Base-by-base conservation (phyloP, 2,888 invertebrate species). In the Digitonthophagus gazella region DNA sequence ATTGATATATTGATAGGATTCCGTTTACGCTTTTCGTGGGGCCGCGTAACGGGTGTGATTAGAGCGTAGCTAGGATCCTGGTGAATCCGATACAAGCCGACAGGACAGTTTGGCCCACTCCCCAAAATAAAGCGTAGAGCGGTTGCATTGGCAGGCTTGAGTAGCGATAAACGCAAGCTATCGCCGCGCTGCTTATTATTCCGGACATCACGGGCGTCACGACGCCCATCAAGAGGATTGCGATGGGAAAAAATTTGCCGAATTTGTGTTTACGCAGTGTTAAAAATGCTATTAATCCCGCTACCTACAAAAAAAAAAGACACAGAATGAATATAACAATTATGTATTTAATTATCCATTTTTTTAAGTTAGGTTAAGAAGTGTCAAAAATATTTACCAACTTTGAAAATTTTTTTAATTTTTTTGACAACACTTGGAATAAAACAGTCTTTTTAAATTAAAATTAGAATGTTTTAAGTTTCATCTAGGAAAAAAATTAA, bases 181-280 rank as follows among this genome's bases (percentile, higher is more conserved):
- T 91, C 11, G 93, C 94, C 54, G 96, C 97, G 85, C 96, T 96
- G 83, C 92, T 92, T 54, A 95, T 88, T 67, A 92, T 91, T 70
- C 97, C 96, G 55, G 95, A 93, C 71, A 95, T 93, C 72, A 95
- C 87, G 67, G 97, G 97, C 72, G 92, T 91, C 71, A 96, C 84
- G 66, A 97, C 88, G 73, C 97, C 97, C 93, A 96, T 95, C 73
- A 93, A 87, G 77, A 97, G 86, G 74, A 96, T 91, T 73, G 94
- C 85, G 73, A 96, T 88, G 28, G 97, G 96, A 80, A 96, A 95
- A 84, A 95, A 97, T 80, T 97, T 93, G 72, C 97, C 97, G 83
- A 95, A 93, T 84, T 93, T 95, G 83, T 97, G 97, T 86, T 96
- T 96, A 71, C 96, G 88, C 76, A 97, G 86, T 64, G 95, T 95